Evolutionary conservation across 37 sponge, comb jelly and placozoan species (phyloP).

Genomic region (Amphimedon queenslandica): DNA sequence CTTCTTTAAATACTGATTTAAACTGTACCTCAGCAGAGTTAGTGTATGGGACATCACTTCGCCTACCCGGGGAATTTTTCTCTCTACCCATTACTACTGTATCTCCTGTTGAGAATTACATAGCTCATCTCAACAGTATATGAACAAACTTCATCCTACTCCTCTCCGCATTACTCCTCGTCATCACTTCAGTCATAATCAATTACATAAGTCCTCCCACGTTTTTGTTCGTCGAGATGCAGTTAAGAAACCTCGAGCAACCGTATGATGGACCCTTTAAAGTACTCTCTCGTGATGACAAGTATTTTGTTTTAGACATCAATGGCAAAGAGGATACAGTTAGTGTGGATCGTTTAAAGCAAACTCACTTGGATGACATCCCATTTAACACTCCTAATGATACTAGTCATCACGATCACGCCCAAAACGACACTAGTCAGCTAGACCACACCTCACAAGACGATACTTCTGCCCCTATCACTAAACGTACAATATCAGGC

Average conservation of each 20-base stretch:
- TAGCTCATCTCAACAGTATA: slow-evolving; percentile 5
- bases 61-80: slow-evolving; percentile 23
- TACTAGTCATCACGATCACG: too few species aligned
- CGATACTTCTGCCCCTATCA: too few species aligned
- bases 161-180: too few species aligned
- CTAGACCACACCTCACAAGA: too few species aligned
- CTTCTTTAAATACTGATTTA: slow-evolving; percentile 11
- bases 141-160: too few species aligned
- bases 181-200: not conserved
- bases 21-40: slow-evolving; percentile 18
- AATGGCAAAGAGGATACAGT: slow-evolving; percentile 6
- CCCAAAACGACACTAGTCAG: too few species aligned
- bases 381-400: too few species aligned
- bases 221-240: slow-evolving; percentile 31
- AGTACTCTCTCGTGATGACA: not conserved
- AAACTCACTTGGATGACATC: slow-evolving; percentile 1
- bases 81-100: too few species aligned
- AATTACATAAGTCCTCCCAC: not conserved
- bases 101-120: not conserved
- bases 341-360: slow-evolving; percentile 16
- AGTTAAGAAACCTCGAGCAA: not conserved
- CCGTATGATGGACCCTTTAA: slow-evolving; percentile 29
- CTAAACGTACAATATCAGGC: too few species aligned
- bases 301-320: slow-evolving; percentile 8
- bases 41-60: slow-evolving; percentile 14